Evolutionary conservation across 2,113 vertebrate species (phyloP).

Genomic region (Peromyscus californicus): DNA sequence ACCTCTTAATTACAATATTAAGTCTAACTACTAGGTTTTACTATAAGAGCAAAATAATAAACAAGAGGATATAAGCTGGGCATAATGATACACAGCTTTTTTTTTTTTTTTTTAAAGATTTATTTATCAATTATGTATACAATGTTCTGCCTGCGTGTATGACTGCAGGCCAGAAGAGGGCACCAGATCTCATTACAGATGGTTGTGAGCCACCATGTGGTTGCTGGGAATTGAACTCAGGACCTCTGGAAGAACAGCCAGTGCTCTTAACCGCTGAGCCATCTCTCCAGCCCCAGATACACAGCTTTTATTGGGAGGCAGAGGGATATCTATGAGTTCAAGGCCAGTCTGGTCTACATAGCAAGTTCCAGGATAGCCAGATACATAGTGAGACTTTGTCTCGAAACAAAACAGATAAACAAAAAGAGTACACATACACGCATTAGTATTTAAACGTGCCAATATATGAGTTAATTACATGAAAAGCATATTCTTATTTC

Average conservation of each 20-base stretch:
- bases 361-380: neutral
- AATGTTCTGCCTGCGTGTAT: no score
- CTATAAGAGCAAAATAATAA: constrained; percentile 13
- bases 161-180: no score
- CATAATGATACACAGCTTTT: neutral
- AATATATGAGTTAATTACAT: constrained; percentile 27
- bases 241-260: no score
- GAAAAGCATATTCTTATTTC: neutral
- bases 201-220: no score
- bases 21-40: neutral
- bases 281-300: no score
- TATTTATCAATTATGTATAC: no score
- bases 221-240: no score
- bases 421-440: neutral
- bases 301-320: neutral
- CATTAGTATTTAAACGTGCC: neutral
- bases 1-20: constrained; percentile 15
- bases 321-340: neutral
- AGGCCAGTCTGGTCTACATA: neutral
- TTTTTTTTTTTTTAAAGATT: no score
- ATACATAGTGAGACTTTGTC: neutral
- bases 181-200: no score
- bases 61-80: neutral
- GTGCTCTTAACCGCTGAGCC: no score
- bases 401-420: neutral